Evolutionary conservation across 2,888 invertebrate species (phyloP).

Genomic region (Drosophila austrosaltans): DNA sequence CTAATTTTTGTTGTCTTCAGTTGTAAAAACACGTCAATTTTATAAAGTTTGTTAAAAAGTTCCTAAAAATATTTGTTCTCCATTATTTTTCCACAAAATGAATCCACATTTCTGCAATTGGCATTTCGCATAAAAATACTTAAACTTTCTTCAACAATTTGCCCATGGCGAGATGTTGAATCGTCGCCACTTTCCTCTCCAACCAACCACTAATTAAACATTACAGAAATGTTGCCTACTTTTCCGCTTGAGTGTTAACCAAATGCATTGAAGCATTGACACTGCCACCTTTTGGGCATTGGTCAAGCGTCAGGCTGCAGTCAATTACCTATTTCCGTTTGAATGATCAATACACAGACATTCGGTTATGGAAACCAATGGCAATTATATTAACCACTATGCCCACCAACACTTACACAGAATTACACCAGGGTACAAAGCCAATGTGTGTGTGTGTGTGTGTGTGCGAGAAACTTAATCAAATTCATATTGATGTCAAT

Average conservation of each 20-base stretch:
- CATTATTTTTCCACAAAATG: too few relatives aligned
- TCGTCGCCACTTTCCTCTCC: too few relatives aligned
- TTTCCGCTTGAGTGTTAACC: neutral
- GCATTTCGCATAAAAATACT: too few relatives aligned
- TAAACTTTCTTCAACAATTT: too few relatives aligned
- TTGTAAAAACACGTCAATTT: too few relatives aligned
- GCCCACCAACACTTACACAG: conserved; percentile 21
- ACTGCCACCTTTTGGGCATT: neutral
- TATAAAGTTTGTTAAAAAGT: too few relatives aligned
- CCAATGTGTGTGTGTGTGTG: neutral
- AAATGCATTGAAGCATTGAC: neutral
- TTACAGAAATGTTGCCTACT: neutral
- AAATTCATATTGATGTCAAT: conserved; percentile 67
- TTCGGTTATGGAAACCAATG: conserved; percentile 6
- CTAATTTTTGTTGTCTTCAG: too few relatives aligned
- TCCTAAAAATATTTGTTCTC: too few relatives aligned
- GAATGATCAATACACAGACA: neutral
- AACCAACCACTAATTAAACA: too few relatives aligned
- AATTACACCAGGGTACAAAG: neutral
- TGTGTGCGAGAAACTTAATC: conserved; percentile 43
- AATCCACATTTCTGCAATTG: too few relatives aligned
- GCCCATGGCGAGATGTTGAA: too few relatives aligned
- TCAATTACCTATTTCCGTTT: conserved; percentile 3
- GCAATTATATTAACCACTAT: conserved; percentile 14
- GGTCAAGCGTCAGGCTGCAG: too few relatives aligned